Conservation (phyloP, 2,888 invertebrate species). For the Bombylius major region DNA sequence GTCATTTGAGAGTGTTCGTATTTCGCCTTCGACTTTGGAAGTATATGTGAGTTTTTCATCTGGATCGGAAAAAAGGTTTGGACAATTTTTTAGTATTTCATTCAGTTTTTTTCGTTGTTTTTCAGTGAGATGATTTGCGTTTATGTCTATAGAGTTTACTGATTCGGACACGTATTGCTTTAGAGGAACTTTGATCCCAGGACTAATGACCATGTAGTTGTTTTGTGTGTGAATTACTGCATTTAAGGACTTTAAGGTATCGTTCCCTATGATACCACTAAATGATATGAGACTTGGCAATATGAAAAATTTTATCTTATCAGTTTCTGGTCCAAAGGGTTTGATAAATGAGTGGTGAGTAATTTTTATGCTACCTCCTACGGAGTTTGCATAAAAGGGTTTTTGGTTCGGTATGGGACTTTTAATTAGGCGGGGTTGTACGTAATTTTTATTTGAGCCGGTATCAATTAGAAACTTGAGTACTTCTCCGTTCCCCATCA, state of each 20-base stretch:
- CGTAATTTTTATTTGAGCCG: constrained; percentile 14
- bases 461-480: constrained; percentile 15
- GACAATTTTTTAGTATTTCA: too few relatives aligned
- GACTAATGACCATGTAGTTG: constrained; percentile 6
- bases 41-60: not conserved
- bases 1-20: not conserved
- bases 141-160: too few relatives aligned
- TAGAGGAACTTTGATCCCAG: not conserved
- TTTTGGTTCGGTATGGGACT: constrained; percentile 9
- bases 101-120: too few relatives aligned
- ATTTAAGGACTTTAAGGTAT: constrained; percentile 5
- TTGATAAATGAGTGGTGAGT: constrained; percentile 9
- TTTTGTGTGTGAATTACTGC: constrained; percentile 5
- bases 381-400: constrained; percentile 9
- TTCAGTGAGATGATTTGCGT: too few relatives aligned
- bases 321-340: constrained; percentile 1
- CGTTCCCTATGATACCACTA: constrained; percentile 9
- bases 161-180: too few relatives aligned
- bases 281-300: constrained; percentile 5
- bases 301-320: constrained; percentile 9
- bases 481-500: constrained; percentile 12
- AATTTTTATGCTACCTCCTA: constrained; percentile 11
- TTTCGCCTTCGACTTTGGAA: not conserved
- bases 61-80: not conserved
- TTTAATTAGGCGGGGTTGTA: constrained; percentile 8